phyloP scores from a whole-genome alignment of 2,113 vertebrate species.

The Carassius auratus region DNA sequence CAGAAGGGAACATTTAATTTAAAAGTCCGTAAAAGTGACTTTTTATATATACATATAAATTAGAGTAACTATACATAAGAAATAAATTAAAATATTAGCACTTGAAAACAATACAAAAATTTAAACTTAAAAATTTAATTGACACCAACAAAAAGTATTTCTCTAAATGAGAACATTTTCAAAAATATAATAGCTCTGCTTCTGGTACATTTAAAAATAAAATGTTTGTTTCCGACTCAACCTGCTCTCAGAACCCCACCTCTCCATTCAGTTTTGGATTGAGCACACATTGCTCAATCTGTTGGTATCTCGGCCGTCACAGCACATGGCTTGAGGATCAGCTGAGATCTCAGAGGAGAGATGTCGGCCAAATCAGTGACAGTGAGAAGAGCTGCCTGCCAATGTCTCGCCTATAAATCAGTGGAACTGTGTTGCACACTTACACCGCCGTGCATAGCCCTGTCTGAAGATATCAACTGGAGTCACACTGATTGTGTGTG shows the following conservation, averaged over 20 bases:
- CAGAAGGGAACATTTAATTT: too few relatives aligned
- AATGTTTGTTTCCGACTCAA: not conserved
- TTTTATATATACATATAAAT: too few relatives aligned
- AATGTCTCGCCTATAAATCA: not conserved
- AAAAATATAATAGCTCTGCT: not conserved
- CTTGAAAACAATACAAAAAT: not conserved
- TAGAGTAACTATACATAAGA: too few relatives aligned
- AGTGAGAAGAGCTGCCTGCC: constrained; percentile 15
- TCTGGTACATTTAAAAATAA: not conserved
- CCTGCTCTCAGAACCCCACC: not conserved
- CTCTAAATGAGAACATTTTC: not conserved
- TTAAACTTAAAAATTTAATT: too few relatives aligned
- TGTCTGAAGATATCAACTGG: not conserved
- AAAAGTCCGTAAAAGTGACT: too few relatives aligned
- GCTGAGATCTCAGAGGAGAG: constrained; percentile 27
- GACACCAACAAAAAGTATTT: not conserved
- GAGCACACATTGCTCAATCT: not conserved
- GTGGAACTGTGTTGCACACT: not conserved
- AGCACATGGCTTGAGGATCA: constrained; percentile 4
- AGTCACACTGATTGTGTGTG: not conserved
- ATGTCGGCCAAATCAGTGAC: not conserved
- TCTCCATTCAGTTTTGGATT: not conserved
- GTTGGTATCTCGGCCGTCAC: not conserved
- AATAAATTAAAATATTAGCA: not conserved
- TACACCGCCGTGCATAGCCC: not conserved